Base-by-base conservation (phyloP, 23 tunicate genomes). In the Phallusia fumigata region DNA sequence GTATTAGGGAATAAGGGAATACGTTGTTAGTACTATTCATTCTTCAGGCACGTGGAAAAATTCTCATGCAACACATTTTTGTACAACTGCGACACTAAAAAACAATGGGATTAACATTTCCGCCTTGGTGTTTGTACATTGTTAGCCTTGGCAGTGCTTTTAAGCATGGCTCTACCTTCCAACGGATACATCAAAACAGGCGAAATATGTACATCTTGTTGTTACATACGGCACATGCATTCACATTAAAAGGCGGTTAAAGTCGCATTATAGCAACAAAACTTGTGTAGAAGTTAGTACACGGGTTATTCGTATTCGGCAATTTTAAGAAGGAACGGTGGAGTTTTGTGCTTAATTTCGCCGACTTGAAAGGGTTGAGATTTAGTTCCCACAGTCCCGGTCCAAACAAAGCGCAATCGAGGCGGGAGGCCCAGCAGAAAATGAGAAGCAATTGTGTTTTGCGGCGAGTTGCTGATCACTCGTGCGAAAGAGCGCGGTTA, bases 401-500 rank as follows among this genome's bases (percentile, higher is more conserved):
- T 58, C 13, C 16, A 58, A 58, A 58, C 69, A 58, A 58, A 22
- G 13, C 28, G 69, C 8, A 40, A 40, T 40, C 28, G 69, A 58
- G 28, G 69, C 28, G 69, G 69, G 28, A 58, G 28, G 69, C 69
- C 26, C 69, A 24, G 13, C 2, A 8, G 13, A 58, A 58, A 22
- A 24, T 22, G 69, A 13, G 28, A 24, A 22, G 3, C 69, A 21
- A 21, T 24, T 58, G 69, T 24, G 69, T 58, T 58, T 24, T 24
- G 16, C 69, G 69, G 69, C 58, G 18, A 15, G 58, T 51, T 51
- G 18, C 11, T 58, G 15, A 21, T 58, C 28, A 58, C 69, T 58
- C 69, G 69, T 58, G 69, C 69, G 69, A 58, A 58, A 58, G 69
- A 58, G 69, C 26, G 69, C 69, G 16, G 69, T 58, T 58, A 58